These are phyloP conservation scores for Orestias chungarensis DNA, from an alignment of 2,797 vertebrate species.

Conservation along the genomic window DNA sequence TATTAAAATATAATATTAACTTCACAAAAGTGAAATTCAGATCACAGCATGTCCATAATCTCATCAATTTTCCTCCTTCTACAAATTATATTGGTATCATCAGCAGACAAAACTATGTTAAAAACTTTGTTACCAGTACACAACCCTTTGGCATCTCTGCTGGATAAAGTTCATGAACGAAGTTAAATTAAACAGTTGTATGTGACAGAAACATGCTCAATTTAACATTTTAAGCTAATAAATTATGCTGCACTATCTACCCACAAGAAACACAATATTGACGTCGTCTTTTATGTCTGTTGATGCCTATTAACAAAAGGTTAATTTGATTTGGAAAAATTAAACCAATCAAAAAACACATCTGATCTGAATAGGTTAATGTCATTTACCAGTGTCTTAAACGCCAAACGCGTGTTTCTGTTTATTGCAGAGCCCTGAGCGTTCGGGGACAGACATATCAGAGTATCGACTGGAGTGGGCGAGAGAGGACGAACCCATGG, in stretches of 20 bases:
- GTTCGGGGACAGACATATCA: conserved; percentile 92
- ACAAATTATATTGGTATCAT: neutral
- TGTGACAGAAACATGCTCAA: neutral
- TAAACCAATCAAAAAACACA: neutral
- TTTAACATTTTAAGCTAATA: neutral
- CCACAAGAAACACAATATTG: too few relatives aligned
- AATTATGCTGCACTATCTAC: too few relatives aligned
- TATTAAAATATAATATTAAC: neutral
- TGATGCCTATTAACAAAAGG: neutral
- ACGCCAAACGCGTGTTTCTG: conserved; percentile 14
- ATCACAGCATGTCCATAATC: neutral
- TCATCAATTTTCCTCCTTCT: neutral
- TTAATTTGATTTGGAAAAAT: neutral
- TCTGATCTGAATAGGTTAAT: conserved; percentile 1
- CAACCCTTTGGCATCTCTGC: neutral
- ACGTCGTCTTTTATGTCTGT: neutral
- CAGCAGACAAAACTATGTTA: neutral
- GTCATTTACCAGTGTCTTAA: conserved; percentile 1
- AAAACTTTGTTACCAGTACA: neutral
- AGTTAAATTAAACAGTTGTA: neutral
- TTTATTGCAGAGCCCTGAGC: conserved; percentile 87
- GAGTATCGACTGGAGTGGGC: conserved; percentile 96
- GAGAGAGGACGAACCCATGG: conserved; percentile 86
- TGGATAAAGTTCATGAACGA: neutral
- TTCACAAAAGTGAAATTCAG: too few relatives aligned